Evolutionary conservation across 2,888 invertebrate species (phyloP).

Genomic region (Dione vanillae): DNA sequence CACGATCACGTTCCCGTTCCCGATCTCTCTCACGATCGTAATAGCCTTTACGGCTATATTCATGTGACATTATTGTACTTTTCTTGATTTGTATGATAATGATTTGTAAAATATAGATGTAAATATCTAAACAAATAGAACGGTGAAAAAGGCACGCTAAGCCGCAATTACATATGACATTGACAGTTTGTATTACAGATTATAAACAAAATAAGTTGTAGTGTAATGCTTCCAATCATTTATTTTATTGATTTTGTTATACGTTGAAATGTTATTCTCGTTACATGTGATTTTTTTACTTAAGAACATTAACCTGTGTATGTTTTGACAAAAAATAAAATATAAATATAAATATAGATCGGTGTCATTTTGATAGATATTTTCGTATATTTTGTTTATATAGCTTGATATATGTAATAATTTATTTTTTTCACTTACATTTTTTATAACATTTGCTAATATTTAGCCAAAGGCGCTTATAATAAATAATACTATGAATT

Average conservation of each 20-base stretch:
- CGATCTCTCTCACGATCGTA: conserved; percentile 47
- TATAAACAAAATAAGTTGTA: too few relatives aligned
- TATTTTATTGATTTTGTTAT: too few relatives aligned
- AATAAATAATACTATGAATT: too few relatives aligned
- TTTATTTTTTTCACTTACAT: background rate
- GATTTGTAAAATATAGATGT: background rate
- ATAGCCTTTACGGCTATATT: conserved; percentile 47
- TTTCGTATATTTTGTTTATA: too few relatives aligned
- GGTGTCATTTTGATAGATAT: too few relatives aligned
- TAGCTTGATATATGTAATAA: background rate
- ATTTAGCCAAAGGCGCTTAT: background rate
- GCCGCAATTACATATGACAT: conserved; percentile 13
- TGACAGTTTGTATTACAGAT: conserved; percentile 13
- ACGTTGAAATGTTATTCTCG: too few relatives aligned
- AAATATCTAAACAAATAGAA: conserved; percentile 24
- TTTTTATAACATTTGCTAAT: background rate
- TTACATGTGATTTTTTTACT: too few relatives aligned
- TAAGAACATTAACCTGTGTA: too few relatives aligned
- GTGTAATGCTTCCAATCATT: too few relatives aligned
- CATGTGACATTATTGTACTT: conserved; percentile 51
- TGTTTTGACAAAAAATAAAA: too few relatives aligned
- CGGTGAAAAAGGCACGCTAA: conserved; percentile 25
- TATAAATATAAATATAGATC: too few relatives aligned
- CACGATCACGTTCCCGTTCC: conserved; percentile 49
- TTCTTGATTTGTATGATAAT: conserved; percentile 11